Conservation (phyloP, 2,888 invertebrate species). For the Clunio marinus region DNA sequence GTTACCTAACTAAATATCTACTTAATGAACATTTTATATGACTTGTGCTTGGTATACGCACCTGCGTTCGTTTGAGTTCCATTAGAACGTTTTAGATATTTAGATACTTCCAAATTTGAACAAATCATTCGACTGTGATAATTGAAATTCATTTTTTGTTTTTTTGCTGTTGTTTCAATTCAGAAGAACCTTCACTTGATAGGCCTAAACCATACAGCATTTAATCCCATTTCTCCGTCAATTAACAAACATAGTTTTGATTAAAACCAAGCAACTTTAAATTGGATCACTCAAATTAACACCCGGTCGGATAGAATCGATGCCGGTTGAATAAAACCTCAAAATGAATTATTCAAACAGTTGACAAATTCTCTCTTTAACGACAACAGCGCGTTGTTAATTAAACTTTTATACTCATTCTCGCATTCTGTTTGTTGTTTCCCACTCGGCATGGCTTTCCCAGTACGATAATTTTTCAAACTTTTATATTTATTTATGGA, state of each 20-base stretch:
- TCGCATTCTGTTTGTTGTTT: too few relatives aligned
- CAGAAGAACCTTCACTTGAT: too few relatives aligned
- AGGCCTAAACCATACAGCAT: constrained; percentile 1
- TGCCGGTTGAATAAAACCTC: not conserved
- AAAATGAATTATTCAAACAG: not conserved
- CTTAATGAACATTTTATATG: constrained; percentile 33
- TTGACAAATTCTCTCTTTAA: constrained; percentile 19
- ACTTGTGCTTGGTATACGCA: constrained; percentile 28
- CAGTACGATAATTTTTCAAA: too few relatives aligned
- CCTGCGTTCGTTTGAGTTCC: constrained; percentile 27
- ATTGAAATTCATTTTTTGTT: constrained; percentile 14
- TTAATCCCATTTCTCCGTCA: not conserved
- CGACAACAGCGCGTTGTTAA: not conserved
- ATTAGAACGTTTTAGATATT: too few relatives aligned
- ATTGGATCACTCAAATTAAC: constrained; percentile 28
- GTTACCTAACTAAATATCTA: not conserved
- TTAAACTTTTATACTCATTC: constrained; percentile 8
- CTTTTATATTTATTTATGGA: too few relatives aligned
- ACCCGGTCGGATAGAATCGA: constrained; percentile 1
- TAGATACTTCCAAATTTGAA: not conserved
- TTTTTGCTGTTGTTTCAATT: not conserved
- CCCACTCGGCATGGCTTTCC: too few relatives aligned
- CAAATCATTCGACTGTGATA: not conserved
- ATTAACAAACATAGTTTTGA: constrained; percentile 14
- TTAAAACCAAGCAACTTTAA: not conserved